Evolutionary conservation across 2,888 invertebrate genomes (phyloP), one percentile per base, ranked within the genome.

Genomic region (Kryphioiulus occultus): DNA sequence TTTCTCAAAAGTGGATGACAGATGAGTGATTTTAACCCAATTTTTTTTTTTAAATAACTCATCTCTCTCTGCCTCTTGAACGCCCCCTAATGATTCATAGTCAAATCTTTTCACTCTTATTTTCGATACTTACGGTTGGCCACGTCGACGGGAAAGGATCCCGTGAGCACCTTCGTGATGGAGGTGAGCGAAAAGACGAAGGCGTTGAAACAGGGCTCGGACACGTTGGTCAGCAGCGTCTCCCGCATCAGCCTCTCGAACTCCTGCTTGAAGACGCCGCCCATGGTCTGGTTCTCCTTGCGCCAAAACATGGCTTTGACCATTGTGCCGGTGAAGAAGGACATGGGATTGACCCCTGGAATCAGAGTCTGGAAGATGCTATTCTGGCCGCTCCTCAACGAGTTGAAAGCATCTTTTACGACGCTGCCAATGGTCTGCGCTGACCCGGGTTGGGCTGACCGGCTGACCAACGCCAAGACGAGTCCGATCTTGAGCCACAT

Each of bases 71-170:
- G n/a, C n/a, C n/a, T n/a, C n/a, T n/a, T n/a, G n/a, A n/a, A n/a
- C n/a, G n/a, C n/a, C n/a, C n/a, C n/a, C n/a, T n/a, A n/a, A n/a
- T n/a, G n/a, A n/a, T n/a, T n/a, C n/a, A n/a, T n/a, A n/a, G n/a
- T n/a, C n/a, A n/a, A n/a, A n/a, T n/a, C n/a, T n/a, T n/a, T n/a
- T n/a, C n/a, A n/a, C n/a, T n/a, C n/a, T n/a, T n/a, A n/a, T n/a
- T n/a, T n/a, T n/a, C n/a, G n/a, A n/a, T n/a, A 84, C 84, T 84
- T 84, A 84, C 84, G n/a, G 19, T 35, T 84, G 42, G n/a, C 84
- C n/a, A 84, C 35, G 22, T 35, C 42, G 19, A 84, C 3, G 9
- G 84, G 84, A 17, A 84, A 84, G 22, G 35, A n/a, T 35, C 84
- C 84, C 5, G 84, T 39, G n/a, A 84, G 42, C 35, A 84, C 22